Percentiles rank a stretch among this genome's conserved stretches.
These are phyloP conservation scores for Seriola aureovittata DNA, from an alignment of 2,113 vertebrate species.

Conservation along the genomic window DNA sequence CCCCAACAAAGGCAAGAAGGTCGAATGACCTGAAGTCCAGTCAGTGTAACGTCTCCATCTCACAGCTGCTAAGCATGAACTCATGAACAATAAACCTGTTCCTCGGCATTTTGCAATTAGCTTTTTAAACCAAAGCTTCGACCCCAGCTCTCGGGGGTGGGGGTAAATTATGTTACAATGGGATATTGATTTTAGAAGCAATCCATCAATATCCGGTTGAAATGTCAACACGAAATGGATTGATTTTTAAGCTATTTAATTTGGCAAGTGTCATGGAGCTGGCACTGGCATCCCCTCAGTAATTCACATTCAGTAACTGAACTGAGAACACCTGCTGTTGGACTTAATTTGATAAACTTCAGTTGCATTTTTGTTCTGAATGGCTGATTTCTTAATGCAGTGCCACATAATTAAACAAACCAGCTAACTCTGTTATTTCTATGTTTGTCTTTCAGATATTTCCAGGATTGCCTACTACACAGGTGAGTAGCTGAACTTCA, in stretches of 20 bases:
- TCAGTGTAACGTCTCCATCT: conserved; percentile 17
- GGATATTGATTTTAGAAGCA: conserved; percentile 43
- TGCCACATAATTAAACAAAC: not conserved
- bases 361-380: not conserved
- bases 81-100: conserved; percentile 5
- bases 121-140: not conserved
- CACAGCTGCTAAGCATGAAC: not conserved
- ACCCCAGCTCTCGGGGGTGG: not conserved
- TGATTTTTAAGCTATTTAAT: conserved; percentile 31
- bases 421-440: conserved; percentile 63
- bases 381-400: conserved; percentile 10
- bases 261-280: conserved; percentile 15
- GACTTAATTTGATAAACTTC: conserved; percentile 16
- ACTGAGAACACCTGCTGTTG: conserved; percentile 36
- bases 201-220: conserved; percentile 41
- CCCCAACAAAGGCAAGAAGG: not conserved
- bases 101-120: not conserved
- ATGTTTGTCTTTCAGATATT: conserved; percentile 87
- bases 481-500: conserved; percentile 82
- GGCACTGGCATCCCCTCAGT: not conserved
- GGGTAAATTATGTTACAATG: conserved; percentile 39
- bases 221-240: conserved; percentile 36
- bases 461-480: conserved; percentile 89
- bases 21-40: not conserved
- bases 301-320: conserved; percentile 16